Evolutionary conservation across 2,797 vertebrate species (phyloP).

Genomic region (Cyprinella venusta): DNA sequence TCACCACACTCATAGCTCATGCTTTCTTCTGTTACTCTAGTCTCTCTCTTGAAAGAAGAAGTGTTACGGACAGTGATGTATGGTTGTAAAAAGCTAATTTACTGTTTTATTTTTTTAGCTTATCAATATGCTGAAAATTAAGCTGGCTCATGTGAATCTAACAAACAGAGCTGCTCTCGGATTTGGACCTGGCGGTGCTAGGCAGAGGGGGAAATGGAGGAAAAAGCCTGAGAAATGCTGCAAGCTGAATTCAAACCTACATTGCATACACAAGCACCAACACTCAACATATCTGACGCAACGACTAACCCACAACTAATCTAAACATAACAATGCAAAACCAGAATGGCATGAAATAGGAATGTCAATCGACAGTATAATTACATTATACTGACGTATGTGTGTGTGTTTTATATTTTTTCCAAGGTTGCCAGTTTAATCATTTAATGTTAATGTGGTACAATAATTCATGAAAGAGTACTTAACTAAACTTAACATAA

Average conservation of each 20-base stretch:
- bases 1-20: neutral
- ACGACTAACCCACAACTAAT: neutral
- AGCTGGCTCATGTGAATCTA: constrained; percentile 31
- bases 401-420: neutral
- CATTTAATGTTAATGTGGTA: neutral
- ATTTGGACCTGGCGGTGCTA: constrained; percentile 20
- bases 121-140: constrained; percentile 53
- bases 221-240: neutral
- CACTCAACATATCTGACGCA: neutral
- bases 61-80: constrained; percentile 24
- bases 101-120: constrained; percentile 50
- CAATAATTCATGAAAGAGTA: neutral
- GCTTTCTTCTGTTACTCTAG: constrained; percentile 25
- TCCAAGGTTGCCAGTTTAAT: no score
- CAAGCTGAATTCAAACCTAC: neutral
- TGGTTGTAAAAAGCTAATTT: constrained; percentile 29
- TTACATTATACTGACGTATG: neutral
- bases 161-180: constrained; percentile 36
- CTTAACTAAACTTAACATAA: neutral
- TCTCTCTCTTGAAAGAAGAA: constrained; percentile 7
- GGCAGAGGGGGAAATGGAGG: no score
- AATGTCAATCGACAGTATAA: neutral
- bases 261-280: neutral
- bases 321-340: neutral
- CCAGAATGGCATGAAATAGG: neutral